Conservation (phyloP, 2,888 invertebrate species). For the Sphaerophoria rueppellii region DNA sequence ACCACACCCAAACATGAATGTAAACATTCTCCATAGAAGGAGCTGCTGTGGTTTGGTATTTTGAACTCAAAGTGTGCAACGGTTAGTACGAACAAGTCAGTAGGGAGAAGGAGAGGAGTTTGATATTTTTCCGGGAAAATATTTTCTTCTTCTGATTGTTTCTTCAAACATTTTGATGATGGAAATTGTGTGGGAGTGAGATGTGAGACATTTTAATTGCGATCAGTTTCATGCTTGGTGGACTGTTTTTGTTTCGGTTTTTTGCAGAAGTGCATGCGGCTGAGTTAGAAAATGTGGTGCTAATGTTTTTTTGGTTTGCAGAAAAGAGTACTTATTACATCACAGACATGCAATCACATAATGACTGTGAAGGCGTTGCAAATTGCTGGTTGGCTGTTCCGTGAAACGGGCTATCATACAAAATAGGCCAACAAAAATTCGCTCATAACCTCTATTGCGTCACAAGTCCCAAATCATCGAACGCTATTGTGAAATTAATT, state of each 20-base stretch:
- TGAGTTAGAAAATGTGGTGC: not conserved
- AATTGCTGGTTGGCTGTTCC: no score
- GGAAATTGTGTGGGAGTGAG: slow-evolving; percentile 23
- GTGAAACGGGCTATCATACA: no score
- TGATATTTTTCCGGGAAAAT: slow-evolving; percentile 24
- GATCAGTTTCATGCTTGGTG: slow-evolving; percentile 64
- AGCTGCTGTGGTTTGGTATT: not conserved
- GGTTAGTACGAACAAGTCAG: not conserved
- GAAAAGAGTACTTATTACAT: no score
- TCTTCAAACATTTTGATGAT: not conserved
- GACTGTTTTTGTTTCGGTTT: slow-evolving; percentile 16
- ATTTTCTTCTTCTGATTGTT: slow-evolving; percentile 22
- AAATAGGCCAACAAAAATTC: no score
- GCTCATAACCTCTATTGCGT: not conserved
- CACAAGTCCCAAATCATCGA: not conserved
- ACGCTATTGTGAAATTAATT: not conserved
- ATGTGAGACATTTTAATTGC: slow-evolving; percentile 60
- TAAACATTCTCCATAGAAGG: slow-evolving; percentile 39
- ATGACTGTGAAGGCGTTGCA: no score
- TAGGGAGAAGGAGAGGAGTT: no score
- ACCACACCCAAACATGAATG: slow-evolving; percentile 54
- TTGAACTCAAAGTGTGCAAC: slow-evolving; percentile 12
- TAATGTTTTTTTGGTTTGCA: no score
- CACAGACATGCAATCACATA: no score
- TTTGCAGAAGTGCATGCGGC: not conserved